phyloP scores from a whole-genome alignment of 2,888 invertebrate species.

The Limnephilus lunatus region DNA sequence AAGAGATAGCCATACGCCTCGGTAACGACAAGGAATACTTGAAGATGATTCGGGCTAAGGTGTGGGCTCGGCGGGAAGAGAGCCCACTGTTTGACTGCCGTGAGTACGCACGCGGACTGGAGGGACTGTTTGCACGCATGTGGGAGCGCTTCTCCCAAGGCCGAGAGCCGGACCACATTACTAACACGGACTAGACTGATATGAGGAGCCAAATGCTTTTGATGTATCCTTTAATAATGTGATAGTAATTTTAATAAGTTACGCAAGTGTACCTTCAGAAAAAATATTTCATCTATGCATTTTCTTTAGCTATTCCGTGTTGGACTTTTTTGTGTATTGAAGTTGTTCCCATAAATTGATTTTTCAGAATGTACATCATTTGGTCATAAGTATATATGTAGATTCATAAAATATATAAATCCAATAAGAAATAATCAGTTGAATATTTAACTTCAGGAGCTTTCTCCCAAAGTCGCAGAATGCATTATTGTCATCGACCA shows the following conservation, averaged over 20 bases:
- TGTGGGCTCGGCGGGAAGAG: constrained; percentile 91
- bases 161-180: constrained; percentile 84
- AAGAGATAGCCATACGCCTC: constrained; percentile 93
- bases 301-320: background rate
- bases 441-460: background rate
- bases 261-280: background rate
- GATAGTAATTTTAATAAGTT: constrained; percentile 1
- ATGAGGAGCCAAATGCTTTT: background rate
- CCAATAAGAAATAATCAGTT: background rate
- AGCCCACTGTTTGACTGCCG: constrained; percentile 95
- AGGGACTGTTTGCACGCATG: constrained; percentile 92
- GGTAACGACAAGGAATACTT: constrained; percentile 94
- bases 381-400: no score
- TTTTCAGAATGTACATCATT: background rate
- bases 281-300: background rate
- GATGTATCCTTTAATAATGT: background rate
- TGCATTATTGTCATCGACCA: background rate
- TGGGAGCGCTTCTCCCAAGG: constrained; percentile 88
- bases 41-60: constrained; percentile 92
- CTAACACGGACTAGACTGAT: background rate
- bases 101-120: constrained; percentile 92
- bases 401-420: background rate
- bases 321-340: background rate
- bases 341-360: background rate
- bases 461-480: background rate